Evolutionary conservation across 2,888 invertebrate species (phyloP), one percentile per base, ranked within the genome.

Genomic region (Caenorhabditis angaria): DNA sequence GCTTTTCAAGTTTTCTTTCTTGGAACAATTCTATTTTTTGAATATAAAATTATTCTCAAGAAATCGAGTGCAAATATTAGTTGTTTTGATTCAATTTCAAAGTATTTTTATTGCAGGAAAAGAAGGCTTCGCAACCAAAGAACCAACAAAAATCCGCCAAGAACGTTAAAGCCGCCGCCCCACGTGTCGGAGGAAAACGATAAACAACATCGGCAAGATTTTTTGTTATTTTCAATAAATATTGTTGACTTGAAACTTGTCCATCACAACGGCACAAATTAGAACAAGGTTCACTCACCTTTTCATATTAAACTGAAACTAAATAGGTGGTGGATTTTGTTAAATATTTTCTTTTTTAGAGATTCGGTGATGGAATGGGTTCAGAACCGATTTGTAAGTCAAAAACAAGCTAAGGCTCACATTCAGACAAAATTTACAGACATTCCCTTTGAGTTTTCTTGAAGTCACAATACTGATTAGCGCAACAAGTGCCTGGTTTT

Each of bases 121-220:
- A 92, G 29, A 94, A 94, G 90, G 90, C 92, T 56, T 48, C 76
- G n/a, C 76, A 76, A 59, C 77, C 80, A 60, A 80, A 80, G 69
- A 83, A 76, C 41, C 71, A 58, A 64, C 94, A 95, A 89, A 97
- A 96, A 89, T 93, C 94, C 68, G 90, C 94, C 41, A 96, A 95
- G 91, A 92, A 93, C 83, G 91, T 93, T 84, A 94, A 93, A 88
- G 93, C 95, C 68, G 91, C 93, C 62, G 94, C 94, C 62, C 95
- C 96, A 74, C 92, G 95, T 87, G 95, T 97, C 86, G 97, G 97
- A 88, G 97, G 96, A 90, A 97, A 97, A 90, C 94, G 97, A 91
- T 97, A 94, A 94, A 65, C 62, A 61, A 58, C 66, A 32, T 63
- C 62, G 62, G 64, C 29, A 32, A 29, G 48, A 63, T 61, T 71